Evolutionary conservation across 2,113 vertebrate genomes (phyloP).

Genomic region (Petroica traversi): DNA sequence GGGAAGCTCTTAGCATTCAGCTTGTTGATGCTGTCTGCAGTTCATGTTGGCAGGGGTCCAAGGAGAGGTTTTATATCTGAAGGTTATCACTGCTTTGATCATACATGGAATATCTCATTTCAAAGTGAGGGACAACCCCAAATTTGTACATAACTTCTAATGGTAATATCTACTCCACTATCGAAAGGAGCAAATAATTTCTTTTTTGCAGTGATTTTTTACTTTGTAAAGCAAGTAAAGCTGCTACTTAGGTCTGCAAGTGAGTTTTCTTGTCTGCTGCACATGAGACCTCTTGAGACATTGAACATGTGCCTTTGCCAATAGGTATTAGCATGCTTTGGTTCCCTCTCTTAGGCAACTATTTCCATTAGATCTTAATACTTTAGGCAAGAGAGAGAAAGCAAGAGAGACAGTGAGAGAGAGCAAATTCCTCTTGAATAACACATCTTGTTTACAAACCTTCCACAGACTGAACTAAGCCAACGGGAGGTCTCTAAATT

Average conservation of each 20-base stretch:
- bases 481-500: slow-evolving; percentile 52
- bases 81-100: not conserved
- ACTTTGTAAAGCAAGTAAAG: not conserved
- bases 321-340: not conserved
- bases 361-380: not conserved
- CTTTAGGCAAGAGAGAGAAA: not conserved
- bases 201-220: not conserved
- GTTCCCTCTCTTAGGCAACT: not conserved
- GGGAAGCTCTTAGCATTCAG: not conserved
- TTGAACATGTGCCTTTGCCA: not conserved
- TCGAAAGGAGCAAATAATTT: not conserved
- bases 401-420: not conserved
- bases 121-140: not conserved
- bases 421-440: slow-evolving; percentile 35
- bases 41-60: not conserved
- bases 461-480: slow-evolving; percentile 30
- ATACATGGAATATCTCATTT: not conserved
- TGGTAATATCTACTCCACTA: not conserved
- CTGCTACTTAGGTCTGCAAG: not conserved
- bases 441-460: slow-evolving; percentile 64
- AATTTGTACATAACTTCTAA: not conserved
- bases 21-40: not conserved
- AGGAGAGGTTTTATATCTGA: not conserved
- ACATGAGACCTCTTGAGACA: not conserved
- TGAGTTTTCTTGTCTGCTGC: not conserved